Conservation (phyloP, 2,888 invertebrate genomes). For the Patella ulyssiponensis region DNA sequence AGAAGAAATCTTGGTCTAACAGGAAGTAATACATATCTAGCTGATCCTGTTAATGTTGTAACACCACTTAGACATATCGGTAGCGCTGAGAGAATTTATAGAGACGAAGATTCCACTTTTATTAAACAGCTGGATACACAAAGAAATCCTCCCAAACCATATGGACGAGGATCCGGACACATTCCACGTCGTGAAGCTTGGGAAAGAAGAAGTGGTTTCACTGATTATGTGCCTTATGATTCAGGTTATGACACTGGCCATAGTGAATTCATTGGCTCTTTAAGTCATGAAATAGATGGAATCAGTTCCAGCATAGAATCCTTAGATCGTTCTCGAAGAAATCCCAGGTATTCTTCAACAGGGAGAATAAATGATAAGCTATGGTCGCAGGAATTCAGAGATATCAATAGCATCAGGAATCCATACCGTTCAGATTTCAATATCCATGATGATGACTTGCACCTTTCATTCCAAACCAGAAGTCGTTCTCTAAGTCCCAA, state of each 20-base stretch:
- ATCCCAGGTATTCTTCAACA: not conserved
- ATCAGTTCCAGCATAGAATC: not conserved
- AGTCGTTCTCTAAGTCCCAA: constrained; percentile 23
- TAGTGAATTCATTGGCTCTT: not conserved
- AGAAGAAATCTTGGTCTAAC: not conserved
- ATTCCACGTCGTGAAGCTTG: constrained; percentile 42
- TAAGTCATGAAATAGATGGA: not conserved
- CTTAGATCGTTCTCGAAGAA: constrained; percentile 2
- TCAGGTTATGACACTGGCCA: not conserved
- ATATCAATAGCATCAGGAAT: not conserved
- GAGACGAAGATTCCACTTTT: not conserved
- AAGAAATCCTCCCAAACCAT: constrained; percentile 3
- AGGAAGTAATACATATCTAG: not conserved
- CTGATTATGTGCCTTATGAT: not conserved
- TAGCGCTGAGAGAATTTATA: not conserved
- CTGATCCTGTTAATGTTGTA: constrained; percentile 1
- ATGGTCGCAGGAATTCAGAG: constrained; percentile 4
- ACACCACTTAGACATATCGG: not conserved
- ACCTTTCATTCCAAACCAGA: constrained; percentile 21
- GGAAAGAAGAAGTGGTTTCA: constrained; percentile 32
- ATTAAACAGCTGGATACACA: not conserved
- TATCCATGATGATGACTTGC: constrained; percentile 23
- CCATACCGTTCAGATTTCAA: constrained; percentile 17
- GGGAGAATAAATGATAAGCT: not conserved
- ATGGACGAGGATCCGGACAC: not conserved